Evolutionary conservation across 1,140 invertebrate genomes (phyloP).

Genomic region (Drosophila pachea): DNA sequence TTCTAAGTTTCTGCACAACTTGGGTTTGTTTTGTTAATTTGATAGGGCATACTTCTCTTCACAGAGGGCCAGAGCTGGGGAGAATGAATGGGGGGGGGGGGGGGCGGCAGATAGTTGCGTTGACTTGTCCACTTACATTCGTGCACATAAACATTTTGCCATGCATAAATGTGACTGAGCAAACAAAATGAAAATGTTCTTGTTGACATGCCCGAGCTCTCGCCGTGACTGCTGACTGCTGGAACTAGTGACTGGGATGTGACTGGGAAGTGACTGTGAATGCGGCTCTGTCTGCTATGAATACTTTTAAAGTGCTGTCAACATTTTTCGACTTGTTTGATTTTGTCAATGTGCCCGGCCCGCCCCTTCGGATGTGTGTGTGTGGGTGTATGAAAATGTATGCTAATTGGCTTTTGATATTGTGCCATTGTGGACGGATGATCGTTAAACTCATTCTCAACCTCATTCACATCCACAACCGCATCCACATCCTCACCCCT

Average conservation of each 20-base stretch:
- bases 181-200: conserved; percentile 72
- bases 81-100: no score
- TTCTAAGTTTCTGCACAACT: conserved; percentile 65
- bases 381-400: conserved; percentile 58
- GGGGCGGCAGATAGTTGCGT: conserved; percentile 33
- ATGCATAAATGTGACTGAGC: conserved; percentile 54
- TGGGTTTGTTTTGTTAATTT: conserved; percentile 74
- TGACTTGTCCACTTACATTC: conserved; percentile 67
- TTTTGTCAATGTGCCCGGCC: conserved; percentile 41
- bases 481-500: no score
- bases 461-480: no score
- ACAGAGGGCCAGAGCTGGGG: background rate
- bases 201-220: conserved; percentile 56
- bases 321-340: conserved; percentile 72
- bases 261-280: conserved; percentile 1
- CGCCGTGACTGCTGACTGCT: conserved; percentile 22
- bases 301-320: conserved; percentile 68
- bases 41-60: conserved; percentile 36
- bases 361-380: background rate
- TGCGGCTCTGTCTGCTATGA: conserved; percentile 46
- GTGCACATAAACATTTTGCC: conserved; percentile 24
- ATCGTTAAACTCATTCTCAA: conserved; percentile 8
- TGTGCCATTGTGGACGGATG: conserved; percentile 40
- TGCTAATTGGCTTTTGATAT: conserved; percentile 77
- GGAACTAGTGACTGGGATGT: conserved; percentile 8